Percentiles rank a stretch among this genome's conserved stretches.
phyloP scores from a whole-genome alignment of 2,797 vertebrate genomes.

The Molossus alvarezi region DNA sequence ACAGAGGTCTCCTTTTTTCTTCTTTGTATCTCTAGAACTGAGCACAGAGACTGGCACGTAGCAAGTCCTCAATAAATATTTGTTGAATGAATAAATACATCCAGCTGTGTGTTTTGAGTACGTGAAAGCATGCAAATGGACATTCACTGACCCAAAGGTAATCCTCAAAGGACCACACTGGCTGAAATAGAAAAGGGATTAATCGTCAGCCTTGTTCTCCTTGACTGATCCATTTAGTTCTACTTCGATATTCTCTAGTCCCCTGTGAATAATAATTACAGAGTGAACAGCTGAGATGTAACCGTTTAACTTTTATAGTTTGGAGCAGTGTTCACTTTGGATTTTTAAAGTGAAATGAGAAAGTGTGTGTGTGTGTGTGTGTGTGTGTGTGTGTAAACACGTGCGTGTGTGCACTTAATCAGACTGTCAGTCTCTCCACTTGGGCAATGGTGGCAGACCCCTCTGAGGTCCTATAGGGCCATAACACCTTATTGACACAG shows the following conservation, averaged over 20 bases:
- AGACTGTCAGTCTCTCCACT: not conserved
- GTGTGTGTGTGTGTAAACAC: not conserved
- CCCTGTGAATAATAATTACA: not conserved
- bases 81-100: not conserved
- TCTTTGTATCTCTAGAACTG: not conserved
- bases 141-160: not conserved
- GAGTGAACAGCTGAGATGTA: not conserved
- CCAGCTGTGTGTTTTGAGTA: not conserved
- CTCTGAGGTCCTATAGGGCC: not conserved
- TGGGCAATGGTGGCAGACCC: not conserved
- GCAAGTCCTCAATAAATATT: not conserved
- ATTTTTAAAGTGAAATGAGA: constrained; percentile 36
- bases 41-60: not conserved
- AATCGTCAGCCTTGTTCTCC: not conserved
- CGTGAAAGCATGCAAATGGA: not conserved
- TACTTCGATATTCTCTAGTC: not conserved
- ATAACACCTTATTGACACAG: not conserved
- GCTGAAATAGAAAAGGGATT: not conserved
- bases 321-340: not conserved
- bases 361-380: not conserved
- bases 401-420: not conserved
- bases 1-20: not conserved
- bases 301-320: constrained; percentile 14
- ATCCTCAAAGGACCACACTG: not conserved
- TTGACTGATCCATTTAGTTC: not conserved